A percentile compares a stretch with the other conserved stretches of the same genome.
These are phyloP conservation scores for Malurus leucopterus DNA, from an alignment of 2,797 vertebrate genomes.

Conservation along the genomic window DNA sequence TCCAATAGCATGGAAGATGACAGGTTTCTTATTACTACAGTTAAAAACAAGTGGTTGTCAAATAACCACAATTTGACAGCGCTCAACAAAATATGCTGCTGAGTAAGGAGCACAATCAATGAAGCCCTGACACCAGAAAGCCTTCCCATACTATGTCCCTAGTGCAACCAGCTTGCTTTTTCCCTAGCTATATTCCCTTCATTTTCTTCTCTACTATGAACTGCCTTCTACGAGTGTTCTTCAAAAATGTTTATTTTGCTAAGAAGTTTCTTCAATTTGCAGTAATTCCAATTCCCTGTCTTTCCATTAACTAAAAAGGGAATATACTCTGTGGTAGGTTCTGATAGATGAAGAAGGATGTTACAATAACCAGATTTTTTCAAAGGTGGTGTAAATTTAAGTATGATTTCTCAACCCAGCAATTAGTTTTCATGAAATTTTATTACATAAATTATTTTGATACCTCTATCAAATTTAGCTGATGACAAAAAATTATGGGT, in stretches of 20 bases:
- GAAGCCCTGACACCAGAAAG: not conserved
- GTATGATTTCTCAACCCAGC: not conserved
- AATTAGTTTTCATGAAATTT: not conserved
- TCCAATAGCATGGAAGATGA: not conserved
- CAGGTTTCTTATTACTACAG: not conserved
- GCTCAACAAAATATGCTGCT: not conserved
- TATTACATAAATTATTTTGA: not conserved
- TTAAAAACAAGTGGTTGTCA: not conserved
- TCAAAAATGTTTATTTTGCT: not conserved
- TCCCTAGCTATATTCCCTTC: not conserved
- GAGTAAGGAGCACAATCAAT: not conserved
- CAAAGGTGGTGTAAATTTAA: not conserved
- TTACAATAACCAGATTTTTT: not conserved
- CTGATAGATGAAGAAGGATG: not conserved
- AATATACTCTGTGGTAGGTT: not conserved
- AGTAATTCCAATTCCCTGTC: not conserved
- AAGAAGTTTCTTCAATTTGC: not conserved
- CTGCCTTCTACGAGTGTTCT: not conserved
- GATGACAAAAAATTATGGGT: not conserved
- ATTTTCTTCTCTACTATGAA: not conserved
- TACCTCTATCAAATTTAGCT: not conserved
- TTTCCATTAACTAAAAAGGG: not conserved
- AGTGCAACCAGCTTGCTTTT: not conserved
- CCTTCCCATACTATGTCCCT: not conserved
- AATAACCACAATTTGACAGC: not conserved